Conservation (phyloP, 2,888 invertebrate genomes). For the Drosophila algonquin region DNA sequence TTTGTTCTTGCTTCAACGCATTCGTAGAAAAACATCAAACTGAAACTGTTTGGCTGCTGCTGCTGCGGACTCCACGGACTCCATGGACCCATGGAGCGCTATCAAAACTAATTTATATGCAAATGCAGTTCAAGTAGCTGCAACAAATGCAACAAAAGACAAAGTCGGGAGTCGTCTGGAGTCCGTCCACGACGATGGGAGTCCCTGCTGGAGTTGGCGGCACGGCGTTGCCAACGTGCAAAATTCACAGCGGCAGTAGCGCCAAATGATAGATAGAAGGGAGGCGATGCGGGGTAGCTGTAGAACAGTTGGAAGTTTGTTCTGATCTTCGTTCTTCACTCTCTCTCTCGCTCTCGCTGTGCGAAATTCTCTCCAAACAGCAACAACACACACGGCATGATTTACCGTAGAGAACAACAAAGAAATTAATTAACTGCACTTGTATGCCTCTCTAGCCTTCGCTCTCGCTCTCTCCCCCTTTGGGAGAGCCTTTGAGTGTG, state of each 20-base stretch:
- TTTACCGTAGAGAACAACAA: slow-evolving; percentile 79
- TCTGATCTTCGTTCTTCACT: slow-evolving; percentile 27
- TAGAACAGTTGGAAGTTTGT: slow-evolving; percentile 32
- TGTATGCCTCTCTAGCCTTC: slow-evolving; percentile 50
- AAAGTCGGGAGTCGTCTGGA: slow-evolving; percentile 33
- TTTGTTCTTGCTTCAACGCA: slow-evolving; percentile 61
- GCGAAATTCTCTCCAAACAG: slow-evolving; percentile 36
- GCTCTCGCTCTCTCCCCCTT: slow-evolving; percentile 20
- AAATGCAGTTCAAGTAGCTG: slow-evolving; percentile 76
- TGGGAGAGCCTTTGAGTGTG: slow-evolving; percentile 4
- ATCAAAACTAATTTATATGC: slow-evolving; percentile 79
- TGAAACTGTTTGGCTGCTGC: slow-evolving; percentile 32
- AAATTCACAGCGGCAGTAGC: slow-evolving; percentile 34
- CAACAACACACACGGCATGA: slow-evolving; percentile 64
- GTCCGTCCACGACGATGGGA: slow-evolving; percentile 2
- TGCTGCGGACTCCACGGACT: slow-evolving; percentile 25
- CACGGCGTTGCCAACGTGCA: slow-evolving; percentile 9
- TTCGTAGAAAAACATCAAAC: slow-evolving; percentile 73
- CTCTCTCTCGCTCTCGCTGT: slow-evolving; percentile 14
- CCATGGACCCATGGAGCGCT: slow-evolving; percentile 39
- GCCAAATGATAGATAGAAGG: background rate
- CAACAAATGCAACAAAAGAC: slow-evolving; percentile 68
- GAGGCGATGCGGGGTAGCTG: background rate
- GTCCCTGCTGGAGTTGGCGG: slow-evolving; percentile 1
- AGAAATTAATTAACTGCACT: slow-evolving; percentile 78